Evolutionary conservation across 2,888 invertebrate species (phyloP).

Genomic region (Clitarchus hookeri): DNA sequence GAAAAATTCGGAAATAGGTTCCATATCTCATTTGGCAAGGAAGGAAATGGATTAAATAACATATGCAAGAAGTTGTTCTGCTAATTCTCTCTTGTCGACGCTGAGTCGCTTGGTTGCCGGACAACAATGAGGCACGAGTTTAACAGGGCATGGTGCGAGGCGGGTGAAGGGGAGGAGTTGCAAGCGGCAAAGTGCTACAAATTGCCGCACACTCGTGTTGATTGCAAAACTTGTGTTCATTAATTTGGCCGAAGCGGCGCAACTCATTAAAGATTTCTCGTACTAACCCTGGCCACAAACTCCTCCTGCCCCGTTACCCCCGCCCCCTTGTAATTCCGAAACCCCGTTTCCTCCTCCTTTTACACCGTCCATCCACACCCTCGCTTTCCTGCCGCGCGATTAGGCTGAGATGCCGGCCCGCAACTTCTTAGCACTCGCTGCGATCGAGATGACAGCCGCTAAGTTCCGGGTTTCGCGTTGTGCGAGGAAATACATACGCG

Average conservation of each 20-base stretch:
- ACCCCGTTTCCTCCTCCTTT: background rate
- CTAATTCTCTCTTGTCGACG: background rate
- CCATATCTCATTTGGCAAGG: no score
- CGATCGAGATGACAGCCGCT: background rate
- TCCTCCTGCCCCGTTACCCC: background rate
- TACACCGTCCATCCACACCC: no score
- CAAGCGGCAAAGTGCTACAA: background rate
- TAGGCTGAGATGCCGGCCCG: background rate
- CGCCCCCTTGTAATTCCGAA: no score
- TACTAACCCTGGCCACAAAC: background rate
- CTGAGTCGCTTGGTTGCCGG: background rate
- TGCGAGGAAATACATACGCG: no score
- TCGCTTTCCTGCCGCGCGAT: background rate
- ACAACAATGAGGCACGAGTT: background rate
- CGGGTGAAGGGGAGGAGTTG: no score
- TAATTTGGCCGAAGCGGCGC: constrained; percentile 14
- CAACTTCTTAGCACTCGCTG: background rate
- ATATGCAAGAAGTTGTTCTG: background rate
- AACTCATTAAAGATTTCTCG: background rate
- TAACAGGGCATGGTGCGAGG: background rate
- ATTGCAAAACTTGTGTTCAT: constrained; percentile 14
- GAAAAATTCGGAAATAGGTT: no score
- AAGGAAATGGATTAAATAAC: background rate
- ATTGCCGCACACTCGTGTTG: background rate
- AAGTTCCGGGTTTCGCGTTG: no score